These are phyloP conservation scores for Pedionomus torquatus DNA, from an alignment of 2,113 vertebrate species.

Conservation along the genomic window DNA sequence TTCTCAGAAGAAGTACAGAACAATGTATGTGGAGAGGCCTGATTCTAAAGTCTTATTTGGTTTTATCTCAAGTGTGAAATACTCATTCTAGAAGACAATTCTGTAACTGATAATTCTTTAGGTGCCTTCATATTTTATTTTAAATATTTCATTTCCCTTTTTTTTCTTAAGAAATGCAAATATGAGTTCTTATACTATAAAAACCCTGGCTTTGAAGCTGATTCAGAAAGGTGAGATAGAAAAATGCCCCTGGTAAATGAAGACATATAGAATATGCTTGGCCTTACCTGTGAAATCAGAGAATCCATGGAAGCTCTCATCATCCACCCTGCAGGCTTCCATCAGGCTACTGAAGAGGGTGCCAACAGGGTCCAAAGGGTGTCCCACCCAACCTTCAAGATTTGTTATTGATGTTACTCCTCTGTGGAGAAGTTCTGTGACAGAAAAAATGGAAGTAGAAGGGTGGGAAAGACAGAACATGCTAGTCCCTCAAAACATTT, in stretches of 20 bases:
- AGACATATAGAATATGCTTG: neutral
- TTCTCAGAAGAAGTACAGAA: neutral
- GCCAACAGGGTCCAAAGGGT: constrained; percentile 93
- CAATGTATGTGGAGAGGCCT: neutral
- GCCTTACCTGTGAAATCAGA: constrained; percentile 85
- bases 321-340: constrained; percentile 85
- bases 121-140: neutral
- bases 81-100: too few relatives aligned
- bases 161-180: neutral
- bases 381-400: constrained; percentile 96
- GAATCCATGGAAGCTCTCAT: constrained; percentile 81
- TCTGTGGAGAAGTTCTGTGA: constrained; percentile 88
- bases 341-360: constrained; percentile 93
- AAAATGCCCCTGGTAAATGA: neutral
- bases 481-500: neutral
- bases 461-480: neutral
- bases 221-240: neutral
- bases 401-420: constrained; percentile 90
- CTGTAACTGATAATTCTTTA: neutral
- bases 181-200: neutral
- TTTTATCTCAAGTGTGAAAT: neutral
- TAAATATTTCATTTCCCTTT: neutral
- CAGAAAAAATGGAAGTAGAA: neutral
- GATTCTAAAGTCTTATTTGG: neutral
- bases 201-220: neutral